Conservation (phyloP, 2,888 invertebrate species). For the Drosophila helvetica region DNA sequence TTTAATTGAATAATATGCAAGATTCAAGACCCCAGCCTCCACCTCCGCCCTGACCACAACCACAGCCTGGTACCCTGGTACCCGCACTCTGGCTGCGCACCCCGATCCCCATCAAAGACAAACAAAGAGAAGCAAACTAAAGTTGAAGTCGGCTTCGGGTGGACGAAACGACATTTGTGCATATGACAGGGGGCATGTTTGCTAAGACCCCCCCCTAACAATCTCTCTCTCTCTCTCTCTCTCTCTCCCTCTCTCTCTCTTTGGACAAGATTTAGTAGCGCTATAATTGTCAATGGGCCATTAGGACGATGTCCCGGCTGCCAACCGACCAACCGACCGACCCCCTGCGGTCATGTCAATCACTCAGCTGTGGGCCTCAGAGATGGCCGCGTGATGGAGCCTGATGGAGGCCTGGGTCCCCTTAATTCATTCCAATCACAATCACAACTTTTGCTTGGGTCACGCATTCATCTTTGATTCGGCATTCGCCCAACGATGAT, state of each 20-base stretch:
- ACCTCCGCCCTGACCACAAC: slow-evolving; percentile 24
- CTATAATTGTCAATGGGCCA: slow-evolving; percentile 76
- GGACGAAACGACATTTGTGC: slow-evolving; percentile 19
- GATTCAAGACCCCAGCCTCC: slow-evolving; percentile 1
- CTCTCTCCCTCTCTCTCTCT: not conserved
- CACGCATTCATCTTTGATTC: slow-evolving; percentile 42
- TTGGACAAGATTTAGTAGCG: slow-evolving; percentile 67
- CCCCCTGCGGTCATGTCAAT: slow-evolving; percentile 64
- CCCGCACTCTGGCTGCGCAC: not conserved
- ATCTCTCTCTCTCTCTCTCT: slow-evolving; percentile 21
- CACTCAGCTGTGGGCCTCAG: slow-evolving; percentile 51
- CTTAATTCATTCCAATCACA: slow-evolving; percentile 30
- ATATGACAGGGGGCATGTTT: slow-evolving; percentile 49
- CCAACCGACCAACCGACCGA: slow-evolving; percentile 6
- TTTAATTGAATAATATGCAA: slow-evolving; percentile 78
- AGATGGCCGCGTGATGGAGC: slow-evolving; percentile 29
- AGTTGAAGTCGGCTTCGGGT: slow-evolving; percentile 13
- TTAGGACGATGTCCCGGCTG: slow-evolving; percentile 53
- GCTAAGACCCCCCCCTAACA: not conserved
- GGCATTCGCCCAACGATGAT: slow-evolving; percentile 3
- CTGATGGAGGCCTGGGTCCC: not conserved
- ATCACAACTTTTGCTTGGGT: slow-evolving; percentile 35
- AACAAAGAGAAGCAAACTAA: slow-evolving; percentile 28
- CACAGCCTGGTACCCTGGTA: not conserved
- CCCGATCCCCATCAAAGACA: slow-evolving; percentile 9